Base-by-base conservation (phyloP, 2,797 vertebrate species). In the Chaetodon trifasciatus region DNA sequence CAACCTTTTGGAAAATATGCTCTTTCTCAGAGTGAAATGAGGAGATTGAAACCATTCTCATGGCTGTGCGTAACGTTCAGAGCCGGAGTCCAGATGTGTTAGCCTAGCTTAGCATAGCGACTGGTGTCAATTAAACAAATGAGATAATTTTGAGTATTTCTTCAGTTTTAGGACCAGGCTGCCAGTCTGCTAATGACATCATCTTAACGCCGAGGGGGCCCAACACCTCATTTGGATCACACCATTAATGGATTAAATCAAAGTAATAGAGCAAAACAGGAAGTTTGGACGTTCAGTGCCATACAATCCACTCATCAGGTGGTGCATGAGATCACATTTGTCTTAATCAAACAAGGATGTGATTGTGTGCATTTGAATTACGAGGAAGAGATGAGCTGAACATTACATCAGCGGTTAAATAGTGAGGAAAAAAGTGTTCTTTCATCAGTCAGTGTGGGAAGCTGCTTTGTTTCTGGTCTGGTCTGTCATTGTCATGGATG, bases 241-340 rank as follows among this genome's bases (percentile, higher is more conserved):
- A 12, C 8, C 37, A 49, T 44, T 53, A n/a, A 77, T 68, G 15
- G 35, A 47, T 70, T 32, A 37, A 57, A 77, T 49, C 19, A 71
- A 42, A 52, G 69, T 28, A 52, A 53, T 0, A 15, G 24, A 73
- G 58, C 15, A 15, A 50, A 77, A 74, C 16, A 42, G 49, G 13
- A 8, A 12, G 53, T 37, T 35, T 28, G 60, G 66, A 65, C 39
- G 17, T 44, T 32, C 2, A 49, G 4, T 40, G 2, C n/a, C 21
- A 53, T 24, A 2, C 17, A 19, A 5, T 32, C 3, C 55, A 24
- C 47, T 81, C 50, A 65, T 60, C 50, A 72, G 70, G 81, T 70
- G 70, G 57, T 40, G 70, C 2, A 28, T 84, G 76, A 84, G 44
- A 57, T 83, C 67, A 73, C 76, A 47, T 80, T 76, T 74, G 70